Evolutionary conservation across 2,888 invertebrate genomes (phyloP), one percentile per base, ranked within the genome.

Genomic region (Tinea pellionella): DNA sequence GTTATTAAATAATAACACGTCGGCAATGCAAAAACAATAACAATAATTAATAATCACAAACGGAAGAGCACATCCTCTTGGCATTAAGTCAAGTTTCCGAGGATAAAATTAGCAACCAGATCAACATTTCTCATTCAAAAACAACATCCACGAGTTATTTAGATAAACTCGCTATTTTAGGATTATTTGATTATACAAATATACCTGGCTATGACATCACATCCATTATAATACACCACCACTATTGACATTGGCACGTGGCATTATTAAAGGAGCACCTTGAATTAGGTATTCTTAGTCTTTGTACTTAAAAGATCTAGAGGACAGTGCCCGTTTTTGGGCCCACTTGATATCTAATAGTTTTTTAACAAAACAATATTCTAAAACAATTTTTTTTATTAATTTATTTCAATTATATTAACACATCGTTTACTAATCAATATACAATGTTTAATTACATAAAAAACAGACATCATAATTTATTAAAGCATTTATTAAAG

Each of bases 1-100:
- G 43, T 43, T 42, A 42, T 42, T 13, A 42, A 42, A 42, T 13
- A 42, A 13, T 13, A 9, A 6, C 6, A 42, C n/a, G n/a, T 42
- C 6, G 12, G 13, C 42, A 42, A 42, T 42, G 16, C 15, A 47
- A 16, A 47, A 15, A 47, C 47, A 47, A 47, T 47, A 47, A 47
- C n/a, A 47, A 47, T 47, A 16, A 16, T 13, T 47, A 47, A 47
- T 47, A n/a, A 6, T 15, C 18, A 55, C 29, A 3, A 57, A 57
- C 84, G 83, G 84, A 84, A 82, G 73, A 78, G 72, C 70, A 71
- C 77, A 82, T 86, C 86, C 86, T 84, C 69, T 82, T 83, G 86
- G 84, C 84, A 67, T 64, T 65, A 65, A 63, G 67, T 77, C 84
- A 82, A 73, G 69, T 66, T 64, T 66, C 16, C 59, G 59, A 19